These are phyloP conservation scores for Drosophila affinis DNA, from an alignment of 2,888 invertebrate genomes.

Conservation along the genomic window DNA sequence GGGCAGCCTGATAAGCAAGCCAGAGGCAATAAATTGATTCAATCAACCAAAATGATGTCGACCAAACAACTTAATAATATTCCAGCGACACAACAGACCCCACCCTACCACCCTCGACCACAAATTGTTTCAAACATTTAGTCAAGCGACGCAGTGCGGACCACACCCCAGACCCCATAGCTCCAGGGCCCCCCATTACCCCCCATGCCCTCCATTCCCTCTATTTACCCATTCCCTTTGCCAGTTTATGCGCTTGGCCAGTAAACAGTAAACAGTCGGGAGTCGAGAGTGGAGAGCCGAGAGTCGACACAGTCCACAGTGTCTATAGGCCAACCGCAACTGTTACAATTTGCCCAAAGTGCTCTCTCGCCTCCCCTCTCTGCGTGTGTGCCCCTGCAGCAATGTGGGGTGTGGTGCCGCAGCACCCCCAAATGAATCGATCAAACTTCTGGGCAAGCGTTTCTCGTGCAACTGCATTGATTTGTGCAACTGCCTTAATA, in stretches of 20 bases:
- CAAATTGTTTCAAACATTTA: constrained; percentile 57
- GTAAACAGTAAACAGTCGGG: constrained; percentile 36
- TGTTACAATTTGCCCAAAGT: constrained; percentile 54
- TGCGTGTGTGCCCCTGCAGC: too few relatives aligned
- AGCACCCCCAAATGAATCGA: constrained; percentile 59
- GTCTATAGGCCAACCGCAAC: constrained; percentile 64
- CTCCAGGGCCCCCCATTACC: too few relatives aligned
- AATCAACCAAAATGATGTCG: constrained; percentile 40
- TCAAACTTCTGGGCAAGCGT: constrained; percentile 59
- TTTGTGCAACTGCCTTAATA: constrained; percentile 49
- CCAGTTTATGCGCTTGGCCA: constrained; percentile 59
- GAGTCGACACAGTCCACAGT: constrained; percentile 8
- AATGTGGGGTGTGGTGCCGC: background rate
- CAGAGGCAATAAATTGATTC: constrained; percentile 40
- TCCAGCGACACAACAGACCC: constrained; percentile 5
- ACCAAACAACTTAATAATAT: constrained; percentile 49
- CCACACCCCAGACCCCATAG: background rate
- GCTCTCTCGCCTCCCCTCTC: background rate
- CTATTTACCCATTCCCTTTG: constrained; percentile 34
- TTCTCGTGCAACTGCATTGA: constrained; percentile 48
- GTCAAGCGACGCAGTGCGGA: constrained; percentile 46
- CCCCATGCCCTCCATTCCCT: background rate
- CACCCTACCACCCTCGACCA: constrained; percentile 24
- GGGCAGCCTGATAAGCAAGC: constrained; percentile 54
- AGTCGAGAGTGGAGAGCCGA: constrained; percentile 3